Evolutionary conservation across 2,888 invertebrate genomes (phyloP).

Genomic region (Drosophila rubida): DNA sequence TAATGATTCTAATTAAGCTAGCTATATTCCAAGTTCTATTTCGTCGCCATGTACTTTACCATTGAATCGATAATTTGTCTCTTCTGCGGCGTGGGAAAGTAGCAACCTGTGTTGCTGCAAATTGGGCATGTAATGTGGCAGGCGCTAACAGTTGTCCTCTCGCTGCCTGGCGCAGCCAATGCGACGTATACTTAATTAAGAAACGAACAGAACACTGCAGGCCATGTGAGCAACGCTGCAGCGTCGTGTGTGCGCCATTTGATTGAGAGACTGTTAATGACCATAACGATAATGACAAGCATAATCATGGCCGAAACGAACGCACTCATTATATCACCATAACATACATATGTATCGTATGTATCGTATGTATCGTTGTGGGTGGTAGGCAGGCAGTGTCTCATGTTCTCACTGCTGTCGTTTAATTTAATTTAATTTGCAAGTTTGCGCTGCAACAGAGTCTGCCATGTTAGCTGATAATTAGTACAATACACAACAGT

Average conservation of each 20-base stretch:
- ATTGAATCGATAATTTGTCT: neutral
- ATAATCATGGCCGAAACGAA: constrained; percentile 11
- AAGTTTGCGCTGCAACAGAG: constrained; percentile 26
- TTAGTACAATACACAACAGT: constrained; percentile 21
- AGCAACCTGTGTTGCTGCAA: neutral
- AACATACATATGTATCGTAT: too few relatives aligned
- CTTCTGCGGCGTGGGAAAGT: neutral
- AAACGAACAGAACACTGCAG: neutral
- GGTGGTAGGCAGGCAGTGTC: neutral
- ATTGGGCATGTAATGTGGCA: neutral
- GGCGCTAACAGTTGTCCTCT: constrained; percentile 3
- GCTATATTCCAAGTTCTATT: neutral
- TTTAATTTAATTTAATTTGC: constrained; percentile 50
- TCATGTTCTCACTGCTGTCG: constrained; percentile 3
- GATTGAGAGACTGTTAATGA: constrained; percentile 13
- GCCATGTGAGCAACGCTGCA: constrained; percentile 4
- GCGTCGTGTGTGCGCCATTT: neutral
- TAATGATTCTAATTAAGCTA: neutral
- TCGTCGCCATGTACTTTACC: neutral
- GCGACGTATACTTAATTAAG: constrained; percentile 1
- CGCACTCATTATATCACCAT: constrained; percentile 2
- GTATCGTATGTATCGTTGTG: neutral
- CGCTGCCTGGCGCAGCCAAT: neutral
- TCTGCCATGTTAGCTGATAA: constrained; percentile 33
- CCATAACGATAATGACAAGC: constrained; percentile 7